phyloP scores from a whole-genome alignment of 1,140 invertebrate genomes.

The Drosophila dunni region DNA sequence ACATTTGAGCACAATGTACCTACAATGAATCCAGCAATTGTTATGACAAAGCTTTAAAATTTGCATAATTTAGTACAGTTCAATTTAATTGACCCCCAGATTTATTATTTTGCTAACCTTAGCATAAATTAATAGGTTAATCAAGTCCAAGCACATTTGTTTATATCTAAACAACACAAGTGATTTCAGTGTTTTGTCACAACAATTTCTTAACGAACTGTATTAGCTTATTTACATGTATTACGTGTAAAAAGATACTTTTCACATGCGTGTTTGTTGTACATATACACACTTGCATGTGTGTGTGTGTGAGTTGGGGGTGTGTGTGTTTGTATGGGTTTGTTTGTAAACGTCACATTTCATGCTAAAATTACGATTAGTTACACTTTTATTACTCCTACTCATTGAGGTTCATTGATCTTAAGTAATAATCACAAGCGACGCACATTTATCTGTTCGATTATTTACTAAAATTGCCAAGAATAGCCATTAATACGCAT shows the following conservation, averaged over 20 bases:
- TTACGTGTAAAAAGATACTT: slow-evolving; percentile 44
- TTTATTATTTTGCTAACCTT: too few species aligned
- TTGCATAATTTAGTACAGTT: neutral
- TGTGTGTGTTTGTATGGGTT: slow-evolving; percentile 13
- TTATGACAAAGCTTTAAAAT: neutral
- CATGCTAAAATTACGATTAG: slow-evolving; percentile 27
- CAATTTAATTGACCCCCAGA: too few species aligned
- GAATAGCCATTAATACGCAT: neutral
- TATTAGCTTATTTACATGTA: slow-evolving; percentile 34
- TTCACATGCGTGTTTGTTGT: slow-evolving; percentile 24
- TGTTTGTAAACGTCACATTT: slow-evolving; percentile 30
- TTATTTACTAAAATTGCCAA: neutral
- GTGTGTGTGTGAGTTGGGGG: neutral
- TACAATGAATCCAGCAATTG: neutral
- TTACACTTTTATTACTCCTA: slow-evolving; percentile 27
- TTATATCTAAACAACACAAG: too few species aligned
- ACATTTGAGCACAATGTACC: slow-evolving; percentile 1
- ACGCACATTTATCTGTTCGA: slow-evolving; percentile 7
- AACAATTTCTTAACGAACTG: neutral
- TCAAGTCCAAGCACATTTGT: too few species aligned
- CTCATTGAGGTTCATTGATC: slow-evolving; percentile 31
- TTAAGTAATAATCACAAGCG: slow-evolving; percentile 6
- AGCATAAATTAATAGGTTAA: too few species aligned
- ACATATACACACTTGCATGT: neutral
- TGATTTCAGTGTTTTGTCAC: neutral